Evolutionary conservation across 1,140 invertebrate species (phyloP).

Genomic region (Littorina saxatilis): DNA sequence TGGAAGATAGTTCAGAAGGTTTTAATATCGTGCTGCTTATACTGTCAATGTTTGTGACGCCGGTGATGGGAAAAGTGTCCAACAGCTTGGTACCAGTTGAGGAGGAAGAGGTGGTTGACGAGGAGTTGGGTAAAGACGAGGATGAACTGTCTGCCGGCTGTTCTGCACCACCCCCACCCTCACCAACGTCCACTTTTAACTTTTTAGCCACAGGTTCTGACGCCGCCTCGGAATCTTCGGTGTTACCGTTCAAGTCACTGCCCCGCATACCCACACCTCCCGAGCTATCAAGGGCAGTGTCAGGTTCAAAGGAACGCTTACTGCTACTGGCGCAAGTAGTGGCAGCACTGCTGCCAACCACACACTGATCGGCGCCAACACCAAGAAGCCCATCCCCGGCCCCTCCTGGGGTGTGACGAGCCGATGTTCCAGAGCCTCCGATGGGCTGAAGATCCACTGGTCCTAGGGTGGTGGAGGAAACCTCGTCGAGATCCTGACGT

Average conservation of each 20-base stretch:
- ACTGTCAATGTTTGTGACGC: background rate
- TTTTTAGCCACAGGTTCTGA: constrained; percentile 1
- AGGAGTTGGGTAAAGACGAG: background rate
- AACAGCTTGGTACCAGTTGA: background rate
- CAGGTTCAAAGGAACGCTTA: background rate
- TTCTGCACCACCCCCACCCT: background rate
- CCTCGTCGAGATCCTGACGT: constrained; percentile 47
- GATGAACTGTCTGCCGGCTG: constrained; percentile 11
- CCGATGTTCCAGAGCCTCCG: background rate
- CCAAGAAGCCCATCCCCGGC: background rate
- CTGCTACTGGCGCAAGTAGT: constrained; percentile 1
- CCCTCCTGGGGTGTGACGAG: background rate
- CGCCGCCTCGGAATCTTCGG: constrained; percentile 1
- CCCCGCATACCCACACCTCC: background rate
- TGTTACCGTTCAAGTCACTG: constrained; percentile 38
- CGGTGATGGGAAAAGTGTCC: background rate
- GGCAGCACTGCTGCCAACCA: constrained; percentile 19
- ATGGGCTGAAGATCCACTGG: background rate
- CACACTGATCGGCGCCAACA: background rate
- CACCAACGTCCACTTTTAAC: constrained; percentile 16
- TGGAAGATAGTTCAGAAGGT: background rate
- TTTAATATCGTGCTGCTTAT: background rate
- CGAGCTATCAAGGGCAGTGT: background rate
- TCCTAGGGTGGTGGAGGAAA: constrained; percentile 13
- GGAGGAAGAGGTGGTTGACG: no score